These are phyloP conservation scores for Dorcus parallelipipedus DNA, from an alignment of 2,888 invertebrate species.

Conservation along the genomic window DNA sequence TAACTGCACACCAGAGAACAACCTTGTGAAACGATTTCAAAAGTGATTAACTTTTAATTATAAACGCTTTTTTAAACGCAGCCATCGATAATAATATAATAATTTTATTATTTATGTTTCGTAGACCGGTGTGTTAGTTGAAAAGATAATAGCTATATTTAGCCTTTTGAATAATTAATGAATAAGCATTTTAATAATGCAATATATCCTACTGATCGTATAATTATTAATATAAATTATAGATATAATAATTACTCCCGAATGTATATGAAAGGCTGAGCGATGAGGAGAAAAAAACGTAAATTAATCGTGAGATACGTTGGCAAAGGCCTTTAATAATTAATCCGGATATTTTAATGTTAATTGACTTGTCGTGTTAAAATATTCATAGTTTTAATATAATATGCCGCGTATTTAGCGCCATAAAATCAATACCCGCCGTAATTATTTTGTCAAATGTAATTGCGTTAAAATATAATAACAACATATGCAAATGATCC, in stretches of 20 bases:
- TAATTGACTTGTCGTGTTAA: conserved; percentile 28
- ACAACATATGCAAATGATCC: conserved; percentile 22
- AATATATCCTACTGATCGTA: background rate
- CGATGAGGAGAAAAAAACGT: background rate
- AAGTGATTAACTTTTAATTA: too few species aligned
- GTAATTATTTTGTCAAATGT: conserved; percentile 31
- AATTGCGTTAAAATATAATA: conserved; percentile 28
- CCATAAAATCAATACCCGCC: conserved; percentile 23
- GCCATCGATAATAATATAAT: too few species aligned
- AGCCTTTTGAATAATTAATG: too few species aligned
- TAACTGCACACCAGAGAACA: too few species aligned
- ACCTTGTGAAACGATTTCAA: too few species aligned
- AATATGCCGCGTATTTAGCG: conserved; percentile 23
- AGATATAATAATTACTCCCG: too few species aligned
- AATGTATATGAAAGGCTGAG: too few species aligned
- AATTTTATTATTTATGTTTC: too few species aligned
- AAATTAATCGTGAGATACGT: conserved; percentile 5
- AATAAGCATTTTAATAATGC: too few species aligned
- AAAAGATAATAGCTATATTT: too few species aligned
- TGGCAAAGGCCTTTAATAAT: conserved; percentile 23
- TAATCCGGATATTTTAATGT: conserved; percentile 27
- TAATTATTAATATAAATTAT: background rate
- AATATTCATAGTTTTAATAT: conserved; percentile 28
- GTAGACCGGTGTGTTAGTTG: too few species aligned
- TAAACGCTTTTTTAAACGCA: too few species aligned